Base-by-base conservation (phyloP, 2,888 invertebrate species). In the Sipunculus nudus region DNA sequence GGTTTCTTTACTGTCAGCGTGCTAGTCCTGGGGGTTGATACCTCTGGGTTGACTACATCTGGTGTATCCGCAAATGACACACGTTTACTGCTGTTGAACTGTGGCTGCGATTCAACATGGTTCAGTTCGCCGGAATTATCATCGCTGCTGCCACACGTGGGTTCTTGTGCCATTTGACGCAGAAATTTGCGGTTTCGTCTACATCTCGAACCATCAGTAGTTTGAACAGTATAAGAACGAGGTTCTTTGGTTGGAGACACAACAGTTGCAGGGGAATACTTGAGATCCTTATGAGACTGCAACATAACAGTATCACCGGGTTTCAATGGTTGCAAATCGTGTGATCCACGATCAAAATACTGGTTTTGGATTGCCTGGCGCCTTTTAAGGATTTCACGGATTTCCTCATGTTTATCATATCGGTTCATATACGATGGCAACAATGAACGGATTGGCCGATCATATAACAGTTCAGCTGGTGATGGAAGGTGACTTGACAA, bases 381-480 rank as follows among this genome's bases (percentile, higher is more conserved):
- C 31, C 21, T 10, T 35, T 13, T 8, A n/a, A 50, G 35, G 8
- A 29, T 50, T 6, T 35, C 23, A 8, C 23, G 31, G 5, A 25
- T 50, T 10, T 50, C 10, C 10, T 50, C 31, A 16, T 50, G 23
- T 23, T 10, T 19, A 5, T 6, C 16, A 16, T 13, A 41, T 4
- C 13, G 6, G 23, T 6, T 53, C 16, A 8, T 8, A 13, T 6
- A 5, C 8, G 21, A 10, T 6, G 46, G 46, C 8, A 47, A 46
- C 5, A 8, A 32, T 8, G 46, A 19, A 4, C 19, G 10, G 5
- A 47, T 13, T 47, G 43, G 43, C 5, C 46, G 54, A 10, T 28
- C 46, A 46, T 46, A 31, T 25, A 47, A n/a, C 21, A 54, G 19
- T 31, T 54, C 54, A 29, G 31, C 54, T 16, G 45, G 54, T 8